Evolutionary conservation across 2,113 vertebrate genomes (phyloP).

Genomic region (Pseudopipra pipra): DNA sequence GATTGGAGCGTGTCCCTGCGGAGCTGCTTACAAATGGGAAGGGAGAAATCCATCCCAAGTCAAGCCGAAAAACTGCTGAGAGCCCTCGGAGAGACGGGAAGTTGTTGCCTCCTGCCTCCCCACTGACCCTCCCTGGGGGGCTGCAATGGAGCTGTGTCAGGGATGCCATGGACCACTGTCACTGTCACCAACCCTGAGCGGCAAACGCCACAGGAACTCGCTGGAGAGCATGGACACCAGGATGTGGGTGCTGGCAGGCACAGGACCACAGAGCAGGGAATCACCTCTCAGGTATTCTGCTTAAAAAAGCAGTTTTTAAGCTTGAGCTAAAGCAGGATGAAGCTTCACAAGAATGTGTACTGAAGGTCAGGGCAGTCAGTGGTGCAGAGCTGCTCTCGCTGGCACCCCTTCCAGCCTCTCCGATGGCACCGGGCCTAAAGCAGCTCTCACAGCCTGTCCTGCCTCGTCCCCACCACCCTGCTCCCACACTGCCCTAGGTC

Average conservation of each 20-base stretch:
- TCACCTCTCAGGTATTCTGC: neutral
- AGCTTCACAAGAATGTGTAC: neutral
- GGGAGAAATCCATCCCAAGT: neutral
- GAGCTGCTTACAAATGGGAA: neutral
- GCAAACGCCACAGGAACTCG: neutral
- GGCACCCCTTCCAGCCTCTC: neutral
- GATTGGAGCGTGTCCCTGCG: neutral
- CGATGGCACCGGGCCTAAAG: fast-evolving
- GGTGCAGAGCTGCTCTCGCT: neutral
- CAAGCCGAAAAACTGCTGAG: neutral
- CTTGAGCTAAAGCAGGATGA: neutral
- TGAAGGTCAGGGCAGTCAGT: fast-evolving
- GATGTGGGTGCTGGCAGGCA: neutral
- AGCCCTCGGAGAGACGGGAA: neutral
- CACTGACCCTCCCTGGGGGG: neutral
- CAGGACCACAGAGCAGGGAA: neutral
- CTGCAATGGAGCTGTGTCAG: fast-evolving
- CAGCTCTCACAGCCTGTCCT: neutral
- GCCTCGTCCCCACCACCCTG: neutral
- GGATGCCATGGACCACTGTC: neutral
- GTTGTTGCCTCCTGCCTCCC: neutral
- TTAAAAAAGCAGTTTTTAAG: neutral
- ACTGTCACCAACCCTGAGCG: fast-evolving
- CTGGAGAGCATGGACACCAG: fast-evolving
- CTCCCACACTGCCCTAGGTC: neutral